phyloP scores from a whole-genome alignment of 2,113 vertebrate species.

The Rhinoptilus africanus region DNA sequence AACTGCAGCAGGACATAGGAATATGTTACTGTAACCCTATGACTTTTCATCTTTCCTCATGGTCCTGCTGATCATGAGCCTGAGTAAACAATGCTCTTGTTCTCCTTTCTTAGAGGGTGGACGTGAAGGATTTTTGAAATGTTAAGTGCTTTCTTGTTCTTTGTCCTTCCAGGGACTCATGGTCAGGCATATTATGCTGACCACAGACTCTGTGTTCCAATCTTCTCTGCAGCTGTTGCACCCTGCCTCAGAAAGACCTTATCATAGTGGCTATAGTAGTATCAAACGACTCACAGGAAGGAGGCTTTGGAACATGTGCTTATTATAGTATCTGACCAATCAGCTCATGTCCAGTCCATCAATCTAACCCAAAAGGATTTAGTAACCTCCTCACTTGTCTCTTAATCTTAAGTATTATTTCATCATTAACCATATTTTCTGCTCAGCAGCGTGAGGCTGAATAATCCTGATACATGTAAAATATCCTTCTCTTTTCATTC shows the following conservation, averaged over 20 bases:
- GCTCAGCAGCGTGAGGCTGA: not conserved
- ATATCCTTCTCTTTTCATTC: not conserved
- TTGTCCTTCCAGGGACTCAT: not conserved
- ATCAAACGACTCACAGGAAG: not conserved
- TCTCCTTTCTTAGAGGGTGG: not conserved
- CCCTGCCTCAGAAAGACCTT: not conserved
- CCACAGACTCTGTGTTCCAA: not conserved
- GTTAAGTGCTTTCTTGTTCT: not conserved
- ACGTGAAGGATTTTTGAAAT: not conserved
- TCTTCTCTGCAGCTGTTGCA: not conserved
- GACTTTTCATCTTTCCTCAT: not conserved
- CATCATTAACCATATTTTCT: not conserved
- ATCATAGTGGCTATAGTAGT: too few species aligned
- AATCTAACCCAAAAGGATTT: not conserved
- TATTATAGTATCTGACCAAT: not conserved
- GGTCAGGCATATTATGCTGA: not conserved
- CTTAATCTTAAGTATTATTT: not conserved
- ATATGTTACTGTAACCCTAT: not conserved
- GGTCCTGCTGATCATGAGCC: not conserved
- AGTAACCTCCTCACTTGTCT: not conserved
- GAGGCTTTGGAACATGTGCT: not conserved
- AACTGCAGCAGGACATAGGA: not conserved
- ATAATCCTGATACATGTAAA: not conserved
- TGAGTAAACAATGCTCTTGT: not conserved
- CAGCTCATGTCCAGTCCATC: not conserved